Base-by-base conservation (phyloP, 2,888 invertebrate genomes). In the Myopa tessellatipennis region DNA sequence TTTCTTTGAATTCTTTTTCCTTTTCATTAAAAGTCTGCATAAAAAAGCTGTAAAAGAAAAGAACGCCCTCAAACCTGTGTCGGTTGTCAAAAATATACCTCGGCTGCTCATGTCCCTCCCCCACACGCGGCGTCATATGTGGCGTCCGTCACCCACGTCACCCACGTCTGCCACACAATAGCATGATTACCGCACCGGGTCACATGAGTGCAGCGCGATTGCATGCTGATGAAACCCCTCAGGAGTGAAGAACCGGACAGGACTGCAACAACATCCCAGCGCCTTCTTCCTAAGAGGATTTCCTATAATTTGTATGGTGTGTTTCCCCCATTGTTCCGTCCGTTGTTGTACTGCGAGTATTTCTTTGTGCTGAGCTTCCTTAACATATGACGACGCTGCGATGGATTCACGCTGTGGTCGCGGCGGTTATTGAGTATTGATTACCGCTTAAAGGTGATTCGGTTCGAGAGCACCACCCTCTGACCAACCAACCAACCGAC, bases 141-240 rank as follows among this genome's bases (percentile, higher is more conserved):
- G 58, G 4, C 58, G 18, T 12, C n/a, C 26, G 18, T 63, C 61
- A 18, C 34, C n/a, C 26, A 63, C 61, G 26, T 63, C 61, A 34
- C 18, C n/a, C 34, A n/a, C 61, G 26, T 60, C n/a, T 14, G 36
- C 38, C 65, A 38, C 38, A 65, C 65, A 38, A 55, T 55, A 4
- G 38, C 65, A 14, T 34, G 34, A 34, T 36, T 65, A 16, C 65
- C 34, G 36, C 65, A 14, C 65, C 65, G 36, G 38, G 38, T 38
- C 73, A 77, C 16, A 34, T 65, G 76, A 26, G 65, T 69, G 52
- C 77, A 76, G 77, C 77, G 72, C 34, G 70, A 34, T 74, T 74
- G 65, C 74, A 74, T 74, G 74, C 65, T 52, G 52, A 16, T 18
- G 79, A 76, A 79, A 71, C 74, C 70, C 76, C 74, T 26, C 67